Percentiles rank a stretch among this genome's conserved stretches.
These are phyloP conservation scores for Castor canadensis DNA, from an alignment of 2,113 vertebrate genomes.

Conservation along the genomic window DNA sequence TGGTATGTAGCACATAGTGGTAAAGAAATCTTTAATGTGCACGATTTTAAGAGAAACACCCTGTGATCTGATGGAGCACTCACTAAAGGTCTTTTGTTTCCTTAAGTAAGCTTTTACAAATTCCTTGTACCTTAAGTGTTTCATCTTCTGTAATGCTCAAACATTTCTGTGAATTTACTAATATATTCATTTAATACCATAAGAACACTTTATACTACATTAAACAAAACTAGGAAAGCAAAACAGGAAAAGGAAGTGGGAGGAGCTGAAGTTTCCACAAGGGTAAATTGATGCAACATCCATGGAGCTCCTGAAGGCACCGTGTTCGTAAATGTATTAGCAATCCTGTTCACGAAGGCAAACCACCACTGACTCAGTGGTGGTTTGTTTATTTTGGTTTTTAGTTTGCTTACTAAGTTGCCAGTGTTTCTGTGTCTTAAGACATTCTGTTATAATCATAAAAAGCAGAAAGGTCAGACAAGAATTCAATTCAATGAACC, in stretches of 20 bases:
- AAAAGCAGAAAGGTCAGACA: background rate
- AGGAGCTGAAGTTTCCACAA: background rate
- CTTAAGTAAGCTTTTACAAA: conserved; percentile 74
- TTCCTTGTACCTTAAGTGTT: conserved; percentile 68
- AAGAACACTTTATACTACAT: background rate
- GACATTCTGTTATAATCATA: background rate
- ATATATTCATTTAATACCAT: conserved; percentile 54
- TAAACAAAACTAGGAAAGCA: background rate
- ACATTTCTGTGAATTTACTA: conserved; percentile 64
- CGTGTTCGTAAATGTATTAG: background rate
- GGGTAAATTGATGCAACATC: background rate
- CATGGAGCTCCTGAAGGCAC: background rate
- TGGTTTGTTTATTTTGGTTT: background rate
- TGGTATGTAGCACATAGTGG: conserved; percentile 67
- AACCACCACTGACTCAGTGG: background rate
- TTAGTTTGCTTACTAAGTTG: conserved; percentile 12
- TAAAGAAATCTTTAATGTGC: conserved; percentile 74
- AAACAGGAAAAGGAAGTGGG: background rate
- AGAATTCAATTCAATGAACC: background rate
- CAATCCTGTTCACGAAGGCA: background rate
- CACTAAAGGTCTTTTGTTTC: conserved; percentile 54
- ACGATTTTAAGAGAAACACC: conserved; percentile 72
- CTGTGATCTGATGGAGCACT: conserved; percentile 74
- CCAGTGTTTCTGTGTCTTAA: background rate
- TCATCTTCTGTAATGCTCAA: conserved; percentile 76